A percentile compares a stretch with the other conserved stretches of the same genome.
phyloP scores from a whole-genome alignment of 2,113 vertebrate genomes.

The Mugil cephalus region DNA sequence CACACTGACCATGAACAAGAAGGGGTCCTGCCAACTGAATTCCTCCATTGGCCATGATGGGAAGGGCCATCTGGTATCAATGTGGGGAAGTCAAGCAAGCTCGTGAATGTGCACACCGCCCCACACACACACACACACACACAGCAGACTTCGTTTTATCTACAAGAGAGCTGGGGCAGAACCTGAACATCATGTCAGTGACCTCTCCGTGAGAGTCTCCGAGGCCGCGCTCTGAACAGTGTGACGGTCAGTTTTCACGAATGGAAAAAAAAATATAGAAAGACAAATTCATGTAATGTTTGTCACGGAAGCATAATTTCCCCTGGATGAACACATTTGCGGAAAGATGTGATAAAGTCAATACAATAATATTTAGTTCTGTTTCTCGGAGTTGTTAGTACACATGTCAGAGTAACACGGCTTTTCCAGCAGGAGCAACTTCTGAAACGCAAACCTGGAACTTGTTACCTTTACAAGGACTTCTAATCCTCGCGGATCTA shows the following conservation, averaged over 20 bases:
- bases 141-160: conserved; percentile 35
- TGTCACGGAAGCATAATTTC: neutral
- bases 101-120: conserved; percentile 63
- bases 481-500: conserved; percentile 11
- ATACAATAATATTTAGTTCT: neutral
- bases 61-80: conserved; percentile 87
- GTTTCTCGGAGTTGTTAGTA: neutral
- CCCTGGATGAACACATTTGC: neutral
- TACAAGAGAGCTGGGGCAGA: conserved; percentile 40
- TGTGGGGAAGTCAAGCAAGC: conserved; percentile 82
- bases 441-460: conserved; percentile 14
- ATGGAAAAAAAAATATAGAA: neutral
- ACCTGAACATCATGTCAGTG: conserved; percentile 69
- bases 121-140: conserved; percentile 31
- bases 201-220: conserved; percentile 32
- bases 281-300: neutral
- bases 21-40: conserved; percentile 85
- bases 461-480: conserved; percentile 18
- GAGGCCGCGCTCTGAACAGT: neutral
- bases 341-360: too few species aligned
- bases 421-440: neutral
- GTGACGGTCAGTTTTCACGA: neutral
- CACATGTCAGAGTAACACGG: neutral
- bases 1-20: conserved; percentile 81
- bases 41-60: conserved; percentile 85